Evolutionary conservation across 2,888 invertebrate species (phyloP).

Genomic region (Phrixothrix hirtus): DNA sequence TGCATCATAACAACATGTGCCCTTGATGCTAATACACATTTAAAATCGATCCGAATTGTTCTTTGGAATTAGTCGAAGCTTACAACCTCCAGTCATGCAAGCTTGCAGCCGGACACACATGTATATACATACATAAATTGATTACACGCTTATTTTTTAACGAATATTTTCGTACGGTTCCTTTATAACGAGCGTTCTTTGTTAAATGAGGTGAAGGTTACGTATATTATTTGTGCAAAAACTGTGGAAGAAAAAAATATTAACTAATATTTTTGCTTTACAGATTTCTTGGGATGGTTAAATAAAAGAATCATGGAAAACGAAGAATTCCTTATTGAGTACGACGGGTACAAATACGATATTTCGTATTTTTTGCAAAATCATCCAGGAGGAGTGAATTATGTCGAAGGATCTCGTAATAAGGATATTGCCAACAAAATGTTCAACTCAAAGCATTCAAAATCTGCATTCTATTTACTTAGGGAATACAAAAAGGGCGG

Average conservation of each 20-base stretch:
- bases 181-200: not conserved
- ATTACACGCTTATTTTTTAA: slow-evolving; percentile 9
- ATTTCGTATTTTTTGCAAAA: slow-evolving; percentile 67
- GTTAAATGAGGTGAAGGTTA: slow-evolving; percentile 1
- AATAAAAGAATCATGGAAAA: slow-evolving; percentile 9
- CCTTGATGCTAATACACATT: slow-evolving; percentile 12
- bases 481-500: slow-evolving; percentile 63
- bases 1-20: slow-evolving; percentile 7
- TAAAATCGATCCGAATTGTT: slow-evolving; percentile 22
- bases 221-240: not conserved
- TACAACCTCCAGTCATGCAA: slow-evolving; percentile 24
- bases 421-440: slow-evolving; percentile 62
- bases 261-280: not conserved
- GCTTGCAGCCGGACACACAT: slow-evolving; percentile 18
- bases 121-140: slow-evolving; percentile 13
- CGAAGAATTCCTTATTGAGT: slow-evolving; percentile 16
- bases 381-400: slow-evolving; percentile 74
- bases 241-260: not conserved
- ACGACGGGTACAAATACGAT: slow-evolving; percentile 61
- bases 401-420: slow-evolving; percentile 62
- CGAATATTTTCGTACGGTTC: slow-evolving; percentile 9
- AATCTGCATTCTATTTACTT: slow-evolving; percentile 67
- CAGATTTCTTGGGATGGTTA: slow-evolving; percentile 12
- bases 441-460: slow-evolving; percentile 63
- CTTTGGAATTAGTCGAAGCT: slow-evolving; percentile 11